phyloP scores from a whole-genome alignment of 2,797 vertebrate species.

The Lindbergichthys nudifrons region DNA sequence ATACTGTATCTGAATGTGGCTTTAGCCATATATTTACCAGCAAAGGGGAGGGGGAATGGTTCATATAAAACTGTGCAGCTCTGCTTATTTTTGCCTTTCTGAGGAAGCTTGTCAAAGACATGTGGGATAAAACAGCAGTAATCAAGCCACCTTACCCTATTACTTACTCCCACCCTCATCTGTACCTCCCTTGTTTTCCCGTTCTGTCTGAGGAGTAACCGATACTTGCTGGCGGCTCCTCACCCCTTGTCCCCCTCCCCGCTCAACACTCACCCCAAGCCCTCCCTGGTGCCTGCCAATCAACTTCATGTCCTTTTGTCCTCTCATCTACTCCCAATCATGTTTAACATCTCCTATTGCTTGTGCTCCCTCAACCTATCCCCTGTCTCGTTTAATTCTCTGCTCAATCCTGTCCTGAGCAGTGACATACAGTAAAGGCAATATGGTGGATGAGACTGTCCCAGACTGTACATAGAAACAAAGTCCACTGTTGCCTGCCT shows the following conservation, averaged over 20 bases:
- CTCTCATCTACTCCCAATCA: constrained; percentile 50
- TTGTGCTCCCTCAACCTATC: constrained; percentile 50
- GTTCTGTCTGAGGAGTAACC: constrained; percentile 50
- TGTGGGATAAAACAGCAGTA: constrained; percentile 72
- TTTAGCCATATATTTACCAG: constrained; percentile 87
- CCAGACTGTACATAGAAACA: constrained; percentile 85
- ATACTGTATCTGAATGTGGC: constrained; percentile 85
- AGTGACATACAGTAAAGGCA: constrained; percentile 75
- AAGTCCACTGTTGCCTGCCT: constrained; percentile 81
- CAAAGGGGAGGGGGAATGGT: constrained; percentile 81
- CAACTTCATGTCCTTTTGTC: constrained; percentile 54
- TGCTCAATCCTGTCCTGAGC: constrained; percentile 76
- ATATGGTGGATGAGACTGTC: constrained; percentile 80
- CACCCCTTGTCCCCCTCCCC: constrained; percentile 35
- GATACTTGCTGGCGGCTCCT: constrained; percentile 64
- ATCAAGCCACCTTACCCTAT: constrained; percentile 71
- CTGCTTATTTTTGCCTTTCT: constrained; percentile 83
- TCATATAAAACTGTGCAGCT: constrained; percentile 87
- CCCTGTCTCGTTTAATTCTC: constrained; percentile 54
- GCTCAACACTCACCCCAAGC: constrained; percentile 44
- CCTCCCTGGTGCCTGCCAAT: constrained; percentile 57
- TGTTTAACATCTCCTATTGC: constrained; percentile 62
- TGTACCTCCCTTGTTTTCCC: constrained; percentile 46
- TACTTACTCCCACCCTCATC: constrained; percentile 32
- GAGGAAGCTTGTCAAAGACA: constrained; percentile 76